phyloP scores from a whole-genome alignment of 2,888 invertebrate species.

The Agriopis leucophaearia region DNA sequence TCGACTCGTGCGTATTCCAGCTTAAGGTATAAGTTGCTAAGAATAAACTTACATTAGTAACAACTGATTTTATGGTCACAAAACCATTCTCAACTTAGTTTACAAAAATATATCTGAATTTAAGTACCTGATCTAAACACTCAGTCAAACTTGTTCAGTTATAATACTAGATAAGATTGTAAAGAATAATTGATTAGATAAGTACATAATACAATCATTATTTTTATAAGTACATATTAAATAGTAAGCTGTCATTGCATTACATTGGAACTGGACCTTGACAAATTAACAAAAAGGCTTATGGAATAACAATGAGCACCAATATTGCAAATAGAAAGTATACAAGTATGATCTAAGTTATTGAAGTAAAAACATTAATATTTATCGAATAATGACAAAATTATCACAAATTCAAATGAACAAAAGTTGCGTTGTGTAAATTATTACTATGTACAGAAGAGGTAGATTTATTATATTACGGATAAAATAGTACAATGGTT shows the following conservation, averaged over 20 bases:
- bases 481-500: constrained; percentile 17
- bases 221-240: constrained; percentile 11
- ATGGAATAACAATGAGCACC: constrained; percentile 36
- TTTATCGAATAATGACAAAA: constrained; percentile 21
- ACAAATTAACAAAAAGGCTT: constrained; percentile 21
- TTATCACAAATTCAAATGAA: constrained; percentile 47
- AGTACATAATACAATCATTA: constrained; percentile 21
- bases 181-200: constrained; percentile 35
- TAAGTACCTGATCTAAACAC: constrained; percentile 10
- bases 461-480: constrained; percentile 63
- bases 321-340: constrained; percentile 23
- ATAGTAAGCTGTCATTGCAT: constrained; percentile 12
- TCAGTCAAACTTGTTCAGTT: constrained; percentile 27
- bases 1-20: no score
- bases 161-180: constrained; percentile 34
- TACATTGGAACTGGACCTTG: constrained; percentile 19
- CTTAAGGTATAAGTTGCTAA: neutral
- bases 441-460: constrained; percentile 57
- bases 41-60: neutral
- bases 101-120: constrained; percentile 16
- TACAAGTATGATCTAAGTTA: neutral
- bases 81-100: neutral
- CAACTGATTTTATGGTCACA: neutral
- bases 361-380: constrained; percentile 24
- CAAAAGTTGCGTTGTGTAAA: constrained; percentile 34